phyloP scores from a whole-genome alignment of 2,113 vertebrate genomes.

The Semnornis frantzii region DNA sequence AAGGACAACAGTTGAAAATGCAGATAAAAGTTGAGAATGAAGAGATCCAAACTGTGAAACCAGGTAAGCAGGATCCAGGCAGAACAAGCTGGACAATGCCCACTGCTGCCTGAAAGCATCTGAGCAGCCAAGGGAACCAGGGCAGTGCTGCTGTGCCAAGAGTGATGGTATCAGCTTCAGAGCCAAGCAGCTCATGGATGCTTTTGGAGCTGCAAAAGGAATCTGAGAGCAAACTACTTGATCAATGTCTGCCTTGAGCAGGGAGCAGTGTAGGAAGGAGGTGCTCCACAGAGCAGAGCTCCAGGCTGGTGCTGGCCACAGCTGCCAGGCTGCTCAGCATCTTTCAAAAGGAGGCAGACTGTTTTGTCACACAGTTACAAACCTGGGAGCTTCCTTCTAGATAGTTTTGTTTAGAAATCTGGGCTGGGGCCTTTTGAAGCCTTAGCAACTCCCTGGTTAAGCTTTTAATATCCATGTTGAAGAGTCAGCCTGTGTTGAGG shows the following conservation, averaged over 20 bases:
- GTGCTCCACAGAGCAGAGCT: background rate
- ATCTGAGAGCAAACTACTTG: background rate
- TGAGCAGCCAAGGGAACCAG: background rate
- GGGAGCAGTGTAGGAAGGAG: background rate
- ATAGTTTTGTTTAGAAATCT: slow-evolving; percentile 34
- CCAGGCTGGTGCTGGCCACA: rapidly evolving
- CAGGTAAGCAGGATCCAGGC: background rate
- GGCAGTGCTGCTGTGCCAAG: background rate
- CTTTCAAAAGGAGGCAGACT: background rate
- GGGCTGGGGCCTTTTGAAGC: slow-evolving; percentile 22
- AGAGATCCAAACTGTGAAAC: background rate
- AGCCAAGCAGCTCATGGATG: background rate
- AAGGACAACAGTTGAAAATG: background rate
- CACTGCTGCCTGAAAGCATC: background rate
- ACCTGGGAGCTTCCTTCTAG: slow-evolving; percentile 3
- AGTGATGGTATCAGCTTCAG: background rate
- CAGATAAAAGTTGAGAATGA: background rate
- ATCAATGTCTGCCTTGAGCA: background rate
- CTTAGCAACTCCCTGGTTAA: slow-evolving; percentile 4
- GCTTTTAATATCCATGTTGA: slow-evolving; percentile 30
- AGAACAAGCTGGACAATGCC: background rate
- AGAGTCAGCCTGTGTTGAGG: slow-evolving; percentile 3
- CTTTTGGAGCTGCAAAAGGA: background rate
- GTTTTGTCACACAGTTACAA: background rate
- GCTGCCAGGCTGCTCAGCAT: background rate